phyloP scores from a whole-genome alignment of 1,140 invertebrate genomes.

The Anastrepha obliqua region DNA sequence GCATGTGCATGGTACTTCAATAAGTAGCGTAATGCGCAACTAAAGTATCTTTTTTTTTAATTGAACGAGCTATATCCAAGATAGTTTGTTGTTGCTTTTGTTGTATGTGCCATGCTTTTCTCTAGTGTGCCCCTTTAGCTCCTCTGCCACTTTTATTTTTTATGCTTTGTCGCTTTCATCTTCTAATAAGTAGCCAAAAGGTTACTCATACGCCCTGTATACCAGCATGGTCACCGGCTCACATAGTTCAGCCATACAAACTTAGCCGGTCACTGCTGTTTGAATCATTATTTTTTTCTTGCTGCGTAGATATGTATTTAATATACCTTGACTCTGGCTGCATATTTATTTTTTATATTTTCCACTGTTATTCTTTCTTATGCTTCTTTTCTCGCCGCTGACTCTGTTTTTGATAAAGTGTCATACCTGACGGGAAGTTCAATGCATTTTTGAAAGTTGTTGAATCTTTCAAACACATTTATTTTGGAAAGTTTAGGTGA shows the following conservation, averaged over 20 bases:
- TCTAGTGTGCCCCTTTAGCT: background rate
- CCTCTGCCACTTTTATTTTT: background rate
- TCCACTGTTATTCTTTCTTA: background rate
- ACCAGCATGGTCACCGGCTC: background rate
- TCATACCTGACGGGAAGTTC: background rate
- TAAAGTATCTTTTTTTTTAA: too few relatives aligned
- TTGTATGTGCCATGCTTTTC: background rate
- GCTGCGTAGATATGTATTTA: background rate
- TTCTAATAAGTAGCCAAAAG: background rate
- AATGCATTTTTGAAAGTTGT: conserved; percentile 20
- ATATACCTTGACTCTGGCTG: background rate
- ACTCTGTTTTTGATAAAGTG: conserved; percentile 30
- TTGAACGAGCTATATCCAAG: background rate
- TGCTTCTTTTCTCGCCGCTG: background rate
- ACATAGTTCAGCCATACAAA: too few relatives aligned
- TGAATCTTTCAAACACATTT: background rate
- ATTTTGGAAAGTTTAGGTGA: too few relatives aligned
- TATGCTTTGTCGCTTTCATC: background rate
- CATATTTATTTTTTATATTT: background rate
- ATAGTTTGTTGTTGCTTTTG: background rate
- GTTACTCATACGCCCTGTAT: background rate
- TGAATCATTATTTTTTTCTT: background rate
- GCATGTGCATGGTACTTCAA: background rate
- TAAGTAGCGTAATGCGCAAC: background rate
- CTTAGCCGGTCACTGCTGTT: too few relatives aligned